These are phyloP conservation scores for Kuschelorhynchus macadamiae DNA, from an alignment of 2,888 invertebrate genomes.

Conservation along the genomic window DNA sequence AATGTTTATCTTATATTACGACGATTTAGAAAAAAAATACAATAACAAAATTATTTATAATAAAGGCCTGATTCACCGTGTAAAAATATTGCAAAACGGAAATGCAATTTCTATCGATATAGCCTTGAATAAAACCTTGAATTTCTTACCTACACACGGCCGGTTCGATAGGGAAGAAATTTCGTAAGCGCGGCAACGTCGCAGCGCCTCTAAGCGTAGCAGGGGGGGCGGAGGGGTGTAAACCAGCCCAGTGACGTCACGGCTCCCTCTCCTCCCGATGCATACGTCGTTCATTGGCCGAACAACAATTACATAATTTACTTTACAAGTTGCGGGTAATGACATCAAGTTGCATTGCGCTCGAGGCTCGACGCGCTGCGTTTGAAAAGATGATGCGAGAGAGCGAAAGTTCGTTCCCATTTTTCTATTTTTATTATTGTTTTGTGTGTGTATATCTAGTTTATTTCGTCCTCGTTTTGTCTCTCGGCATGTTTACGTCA, in stretches of 20 bases:
- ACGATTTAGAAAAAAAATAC: no score
- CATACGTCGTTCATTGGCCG: slow-evolving; percentile 69
- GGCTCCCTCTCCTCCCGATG: slow-evolving; percentile 54
- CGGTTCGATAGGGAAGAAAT: slow-evolving; percentile 49
- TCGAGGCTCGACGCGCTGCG: slow-evolving; percentile 29
- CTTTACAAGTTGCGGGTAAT: slow-evolving; percentile 66
- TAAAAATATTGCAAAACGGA: slow-evolving; percentile 36
- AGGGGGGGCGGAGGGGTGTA: slow-evolving; percentile 53
- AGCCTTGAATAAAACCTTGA: slow-evolving; percentile 40
- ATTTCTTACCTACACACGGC: slow-evolving; percentile 16
- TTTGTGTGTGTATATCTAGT: slow-evolving; percentile 29
- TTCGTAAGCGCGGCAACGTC: slow-evolving; percentile 43
- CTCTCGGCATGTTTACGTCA: not conserved
- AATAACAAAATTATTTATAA: no score
- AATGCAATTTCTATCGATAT: slow-evolving; percentile 31
- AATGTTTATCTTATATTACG: no score
- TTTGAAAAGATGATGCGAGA: slow-evolving; percentile 38
- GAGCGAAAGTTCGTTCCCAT: slow-evolving; percentile 40
- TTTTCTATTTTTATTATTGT: slow-evolving; percentile 40
- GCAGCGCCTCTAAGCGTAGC: slow-evolving; percentile 42
- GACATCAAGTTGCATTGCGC: slow-evolving; percentile 61
- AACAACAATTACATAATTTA: slow-evolving; percentile 67
- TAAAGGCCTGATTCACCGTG: slow-evolving; percentile 29
- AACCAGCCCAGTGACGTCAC: slow-evolving; percentile 62
- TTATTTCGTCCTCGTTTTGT: slow-evolving; percentile 12